Evolutionary conservation across 1,140 invertebrate genomes (phyloP).

Genomic region (Macrocentrus cingulum): DNA sequence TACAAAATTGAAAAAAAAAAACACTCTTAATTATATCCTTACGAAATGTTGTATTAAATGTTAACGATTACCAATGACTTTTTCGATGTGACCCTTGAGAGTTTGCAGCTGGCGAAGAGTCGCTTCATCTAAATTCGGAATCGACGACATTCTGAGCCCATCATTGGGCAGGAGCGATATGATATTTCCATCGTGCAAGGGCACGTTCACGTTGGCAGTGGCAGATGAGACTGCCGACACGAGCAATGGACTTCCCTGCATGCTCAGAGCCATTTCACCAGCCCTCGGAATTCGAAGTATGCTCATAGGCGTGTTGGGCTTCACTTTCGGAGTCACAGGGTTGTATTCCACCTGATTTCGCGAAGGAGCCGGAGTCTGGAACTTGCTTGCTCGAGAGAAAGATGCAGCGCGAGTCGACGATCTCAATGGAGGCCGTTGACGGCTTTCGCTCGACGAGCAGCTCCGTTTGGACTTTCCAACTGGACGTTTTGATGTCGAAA

Average conservation of each 20-base stretch:
- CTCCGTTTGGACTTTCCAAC: background rate
- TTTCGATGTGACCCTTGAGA: conserved; percentile 62
- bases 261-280: conserved; percentile 69
- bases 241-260: conserved; percentile 67
- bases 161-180: conserved; percentile 63
- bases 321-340: conserved; percentile 56
- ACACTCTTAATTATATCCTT: no score
- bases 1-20: no score
- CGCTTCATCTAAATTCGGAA: conserved; percentile 59
- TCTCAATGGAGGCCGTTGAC: conserved; percentile 24
- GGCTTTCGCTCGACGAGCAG: background rate
- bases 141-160: conserved; percentile 60
- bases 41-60: no score
- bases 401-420: conserved; percentile 8
- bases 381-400: conserved; percentile 23
- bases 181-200: conserved; percentile 63
- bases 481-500: background rate
- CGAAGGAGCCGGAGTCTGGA: conserved; percentile 40
- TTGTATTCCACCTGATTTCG: conserved; percentile 24
- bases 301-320: conserved; percentile 63
- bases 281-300: conserved; percentile 63
- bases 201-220: conserved; percentile 66
- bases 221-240: conserved; percentile 58
- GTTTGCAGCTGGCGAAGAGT: conserved; percentile 61
- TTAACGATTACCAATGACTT: conserved; percentile 47